A percentile compares a stretch with the other conserved stretches of the same genome.
These are phyloP conservation scores for Saccopteryx leptura DNA, from an alignment of 2,113 vertebrate genomes.

Conservation along the genomic window DNA sequence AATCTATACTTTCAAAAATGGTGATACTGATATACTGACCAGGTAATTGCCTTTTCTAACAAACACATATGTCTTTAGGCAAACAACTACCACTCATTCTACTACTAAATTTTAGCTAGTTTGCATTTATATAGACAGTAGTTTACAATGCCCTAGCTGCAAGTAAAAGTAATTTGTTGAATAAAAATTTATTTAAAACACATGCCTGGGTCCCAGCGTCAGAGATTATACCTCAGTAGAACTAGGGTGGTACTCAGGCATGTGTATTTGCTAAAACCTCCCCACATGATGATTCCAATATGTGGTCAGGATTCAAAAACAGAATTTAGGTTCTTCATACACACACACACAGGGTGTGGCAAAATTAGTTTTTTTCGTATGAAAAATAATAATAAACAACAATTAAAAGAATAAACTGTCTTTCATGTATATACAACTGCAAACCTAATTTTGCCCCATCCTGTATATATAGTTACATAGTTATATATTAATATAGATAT, in stretches of 20 bases:
- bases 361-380: too few species aligned
- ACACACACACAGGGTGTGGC: background rate
- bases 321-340: background rate
- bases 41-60: background rate
- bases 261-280: background rate
- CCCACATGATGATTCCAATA: background rate
- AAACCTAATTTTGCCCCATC: too few species aligned
- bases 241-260: background rate
- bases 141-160: background rate
- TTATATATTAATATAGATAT: too few species aligned
- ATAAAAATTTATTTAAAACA: background rate
- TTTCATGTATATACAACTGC: too few species aligned
- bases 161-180: background rate
- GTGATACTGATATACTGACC: background rate
- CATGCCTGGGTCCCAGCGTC: background rate
- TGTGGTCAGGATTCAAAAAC: background rate
- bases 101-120: background rate
- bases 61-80: background rate
- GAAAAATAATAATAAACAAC: too few species aligned
- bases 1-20: background rate
- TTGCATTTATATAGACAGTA: background rate
- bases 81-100: background rate
- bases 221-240: constrained; percentile 19
- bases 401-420: too few species aligned
- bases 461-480: too few species aligned